phyloP scores from a whole-genome alignment of 2,797 vertebrate genomes.

The Okamejei kenojei region DNA sequence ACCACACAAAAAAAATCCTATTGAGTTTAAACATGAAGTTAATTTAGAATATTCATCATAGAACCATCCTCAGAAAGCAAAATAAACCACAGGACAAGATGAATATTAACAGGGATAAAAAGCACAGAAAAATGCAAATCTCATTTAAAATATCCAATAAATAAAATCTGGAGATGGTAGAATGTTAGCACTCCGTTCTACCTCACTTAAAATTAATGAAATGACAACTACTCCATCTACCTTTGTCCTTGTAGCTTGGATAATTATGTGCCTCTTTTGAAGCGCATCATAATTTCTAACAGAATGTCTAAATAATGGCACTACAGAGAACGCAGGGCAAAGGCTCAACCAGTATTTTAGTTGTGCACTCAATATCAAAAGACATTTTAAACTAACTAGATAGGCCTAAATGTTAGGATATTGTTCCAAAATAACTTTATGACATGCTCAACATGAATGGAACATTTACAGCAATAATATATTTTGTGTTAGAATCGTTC shows the following conservation, averaged over 20 bases:
- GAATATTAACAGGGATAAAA: neutral
- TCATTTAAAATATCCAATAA: neutral
- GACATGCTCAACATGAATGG: neutral
- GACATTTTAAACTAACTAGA: neutral
- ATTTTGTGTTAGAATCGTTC: neutral
- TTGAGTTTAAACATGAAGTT: neutral
- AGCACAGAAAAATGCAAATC: neutral
- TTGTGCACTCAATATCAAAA: neutral
- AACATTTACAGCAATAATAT: neutral
- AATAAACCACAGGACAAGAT: neutral
- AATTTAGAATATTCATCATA: neutral
- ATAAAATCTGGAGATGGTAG: neutral
- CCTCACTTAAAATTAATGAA: neutral
- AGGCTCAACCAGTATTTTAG: neutral
- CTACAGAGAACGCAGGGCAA: neutral
- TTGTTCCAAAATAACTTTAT: neutral
- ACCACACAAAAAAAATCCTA: neutral
- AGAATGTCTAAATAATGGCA: neutral
- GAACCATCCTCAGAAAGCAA: neutral
- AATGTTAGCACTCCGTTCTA: neutral
- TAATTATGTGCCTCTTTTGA: neutral
- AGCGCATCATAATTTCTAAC: neutral
- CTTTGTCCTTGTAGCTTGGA: neutral
- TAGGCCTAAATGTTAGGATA: neutral
- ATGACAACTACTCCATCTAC: neutral